These are phyloP conservation scores for Chaetophractus vellerosus DNA, from an alignment of 2,797 vertebrate species.

Conservation along the genomic window DNA sequence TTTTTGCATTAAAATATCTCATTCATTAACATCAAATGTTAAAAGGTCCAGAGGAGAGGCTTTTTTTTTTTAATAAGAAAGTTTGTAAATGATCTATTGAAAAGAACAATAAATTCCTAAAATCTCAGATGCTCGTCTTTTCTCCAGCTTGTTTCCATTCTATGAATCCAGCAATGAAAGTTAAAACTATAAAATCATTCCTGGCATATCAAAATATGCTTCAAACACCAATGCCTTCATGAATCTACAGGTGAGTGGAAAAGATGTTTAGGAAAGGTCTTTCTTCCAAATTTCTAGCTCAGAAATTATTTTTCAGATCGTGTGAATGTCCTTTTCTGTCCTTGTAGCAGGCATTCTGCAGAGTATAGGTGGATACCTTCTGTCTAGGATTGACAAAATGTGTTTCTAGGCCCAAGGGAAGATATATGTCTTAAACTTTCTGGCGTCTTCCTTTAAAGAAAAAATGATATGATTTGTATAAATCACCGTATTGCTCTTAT, in stretches of 20 bases:
- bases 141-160: neutral
- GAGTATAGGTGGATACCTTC: neutral
- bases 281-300: neutral
- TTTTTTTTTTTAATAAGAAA: neutral
- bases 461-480: neutral
- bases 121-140: neutral
- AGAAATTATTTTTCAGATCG: neutral
- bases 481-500: neutral
- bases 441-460: neutral
- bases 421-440: neutral
- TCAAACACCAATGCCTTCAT: neutral
- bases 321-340: neutral
- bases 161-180: neutral
- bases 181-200: neutral
- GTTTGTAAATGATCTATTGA: neutral
- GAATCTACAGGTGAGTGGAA: neutral
- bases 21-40: slow-evolving; percentile 53
- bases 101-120: neutral
- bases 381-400: neutral
- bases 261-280: neutral
- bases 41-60: slow-evolving; percentile 24
- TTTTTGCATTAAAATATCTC: slow-evolving; percentile 25
- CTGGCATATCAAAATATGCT: neutral
- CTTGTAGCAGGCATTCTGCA: neutral
- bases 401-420: neutral